A percentile compares a stretch with the other conserved stretches of the same genome.
Evolutionary conservation across 2,113 vertebrate genomes (phyloP).

Genomic region (Aythya baeri): DNA sequence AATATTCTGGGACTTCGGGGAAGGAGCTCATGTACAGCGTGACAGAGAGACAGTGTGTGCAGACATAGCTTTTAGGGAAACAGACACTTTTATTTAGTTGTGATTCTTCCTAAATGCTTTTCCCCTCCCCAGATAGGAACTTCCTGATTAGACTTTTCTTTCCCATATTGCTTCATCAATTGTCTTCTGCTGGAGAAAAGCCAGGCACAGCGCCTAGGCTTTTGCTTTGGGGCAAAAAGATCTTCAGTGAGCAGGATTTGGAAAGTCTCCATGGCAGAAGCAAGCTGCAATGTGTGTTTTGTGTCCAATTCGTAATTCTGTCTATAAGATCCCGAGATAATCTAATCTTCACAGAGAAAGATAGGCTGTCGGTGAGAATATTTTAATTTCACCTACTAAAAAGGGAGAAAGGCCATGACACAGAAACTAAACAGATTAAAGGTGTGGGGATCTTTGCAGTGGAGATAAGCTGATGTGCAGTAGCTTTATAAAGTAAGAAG

Average conservation of each 20-base stretch:
- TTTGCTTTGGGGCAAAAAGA: not conserved
- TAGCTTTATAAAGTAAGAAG: not conserved
- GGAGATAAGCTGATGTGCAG: not conserved
- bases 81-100: not conserved
- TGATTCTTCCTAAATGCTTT: not conserved
- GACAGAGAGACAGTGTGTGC: not conserved
- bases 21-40: not conserved
- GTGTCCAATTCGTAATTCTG: not conserved
- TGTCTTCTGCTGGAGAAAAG: not conserved
- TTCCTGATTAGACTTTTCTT: not conserved
- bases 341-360: not conserved
- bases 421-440: not conserved
- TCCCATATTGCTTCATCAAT: not conserved
- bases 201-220: not conserved
- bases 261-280: not conserved
- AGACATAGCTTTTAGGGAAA: not conserved
- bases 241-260: not conserved
- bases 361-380: not conserved
- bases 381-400: not conserved
- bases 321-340: not conserved
- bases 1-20: not conserved
- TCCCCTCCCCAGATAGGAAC: not conserved
- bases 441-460: not conserved
- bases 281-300: not conserved
- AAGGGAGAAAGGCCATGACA: not conserved